A percentile compares a stretch with the other conserved stretches of the same genome.
These are phyloP conservation scores for Scaeva pyrastri DNA, from an alignment of 2,888 invertebrate genomes.

Conservation along the genomic window DNA sequence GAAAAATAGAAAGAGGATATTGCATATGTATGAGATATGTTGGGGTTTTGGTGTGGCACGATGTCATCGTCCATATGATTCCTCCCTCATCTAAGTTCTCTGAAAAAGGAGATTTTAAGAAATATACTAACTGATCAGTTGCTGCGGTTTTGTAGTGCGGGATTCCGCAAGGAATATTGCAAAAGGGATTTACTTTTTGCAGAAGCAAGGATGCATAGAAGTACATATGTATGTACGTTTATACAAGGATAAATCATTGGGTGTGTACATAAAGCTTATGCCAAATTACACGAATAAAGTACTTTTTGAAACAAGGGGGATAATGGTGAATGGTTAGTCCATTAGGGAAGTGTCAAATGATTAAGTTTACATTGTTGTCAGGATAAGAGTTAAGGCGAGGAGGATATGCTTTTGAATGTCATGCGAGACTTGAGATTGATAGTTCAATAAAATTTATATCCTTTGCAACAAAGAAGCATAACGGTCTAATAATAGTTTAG, in stretches of 20 bases:
- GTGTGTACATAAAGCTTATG: slow-evolving; percentile 3
- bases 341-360: slow-evolving; percentile 40
- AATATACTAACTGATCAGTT: slow-evolving; percentile 23
- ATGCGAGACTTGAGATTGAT: background rate
- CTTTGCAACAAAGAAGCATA: background rate
- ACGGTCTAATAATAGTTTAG: background rate
- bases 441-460: background rate
- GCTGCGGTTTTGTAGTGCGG: slow-evolving; percentile 33
- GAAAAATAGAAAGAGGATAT: background rate
- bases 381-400: no score
- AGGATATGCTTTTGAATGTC: slow-evolving; percentile 8
- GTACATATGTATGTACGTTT: no score
- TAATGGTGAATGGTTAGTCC: background rate
- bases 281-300: background rate
- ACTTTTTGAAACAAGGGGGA: slow-evolving; percentile 20
- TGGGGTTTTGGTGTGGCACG: slow-evolving; percentile 17
- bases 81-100: background rate
- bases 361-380: slow-evolving; percentile 20
- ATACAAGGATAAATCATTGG: background rate
- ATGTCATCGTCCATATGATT: slow-evolving; percentile 65
- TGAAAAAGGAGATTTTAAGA: no score
- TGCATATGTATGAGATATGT: slow-evolving; percentile 22
- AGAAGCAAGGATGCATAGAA: background rate
- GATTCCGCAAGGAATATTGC: background rate
- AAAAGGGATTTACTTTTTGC: background rate